Evolutionary conservation across 2,797 vertebrate genomes (phyloP), one percentile per base, ranked within the genome.

Genomic region (Botia almorhae): DNA sequence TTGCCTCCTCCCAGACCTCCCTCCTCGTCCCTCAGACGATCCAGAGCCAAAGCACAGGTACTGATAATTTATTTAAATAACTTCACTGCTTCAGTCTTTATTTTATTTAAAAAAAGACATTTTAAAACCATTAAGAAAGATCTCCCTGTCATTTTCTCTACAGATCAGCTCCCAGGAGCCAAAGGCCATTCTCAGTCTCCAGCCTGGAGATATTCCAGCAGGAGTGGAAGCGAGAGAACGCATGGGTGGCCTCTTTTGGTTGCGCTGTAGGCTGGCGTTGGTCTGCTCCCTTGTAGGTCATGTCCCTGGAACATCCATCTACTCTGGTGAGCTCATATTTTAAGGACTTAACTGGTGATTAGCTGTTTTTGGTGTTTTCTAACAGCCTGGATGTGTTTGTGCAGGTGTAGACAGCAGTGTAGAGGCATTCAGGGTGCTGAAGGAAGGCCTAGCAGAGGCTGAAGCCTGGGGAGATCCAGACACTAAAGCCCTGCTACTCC

Each of bases 401-500:
- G 86, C 89, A 97, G 96, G 93, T 84, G 91, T 90, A 0, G 89
- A 95, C 82, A 85, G 90, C 61, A 88, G 93, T 81, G 81, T 87
- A 19, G 94, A 95, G 80, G 85, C 90, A 23, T 85, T 89, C 72
- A 86, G 46, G 63, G 80, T 96, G 81, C 89, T 98, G 87, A 88
- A 92, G 65, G 94, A 97, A 83, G 94, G 91, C 39, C 89, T 95
- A 12, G 29, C 84, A 80, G 96, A 99, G 81, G 95, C 96, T 76
- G 89, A 92, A 53, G 85, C 78, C 19, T 95, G 95, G 87, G 93
- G 91, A 67, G 96, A 97, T 83, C 78, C 46, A 0, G 95, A 97
- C 84, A 90, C 88, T 68, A 93, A 94, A 83, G 94, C 96, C 56
- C 91, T 96, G 85, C 87, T 98, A 61, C 91, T 97, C 90, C 87